These are phyloP conservation scores for Megastigmus dorsalis DNA, from an alignment of 2,888 invertebrate genomes.

Conservation along the genomic window DNA sequence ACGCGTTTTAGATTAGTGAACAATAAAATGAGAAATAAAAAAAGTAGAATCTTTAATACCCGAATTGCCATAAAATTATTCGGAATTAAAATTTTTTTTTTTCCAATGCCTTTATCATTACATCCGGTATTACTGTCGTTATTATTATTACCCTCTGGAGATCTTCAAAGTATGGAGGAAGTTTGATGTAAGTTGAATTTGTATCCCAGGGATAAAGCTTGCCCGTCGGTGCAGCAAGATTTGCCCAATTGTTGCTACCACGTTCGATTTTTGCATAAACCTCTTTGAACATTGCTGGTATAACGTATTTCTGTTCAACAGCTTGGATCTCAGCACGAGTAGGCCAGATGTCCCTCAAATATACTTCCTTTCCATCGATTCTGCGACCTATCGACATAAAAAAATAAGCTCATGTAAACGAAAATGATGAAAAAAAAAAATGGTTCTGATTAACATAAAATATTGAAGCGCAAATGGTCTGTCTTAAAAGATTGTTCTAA, in stretches of 20 bases:
- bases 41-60: too few relatives aligned
- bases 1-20: too few relatives aligned
- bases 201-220: slow-evolving; percentile 94
- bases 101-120: too few relatives aligned
- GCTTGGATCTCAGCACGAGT: slow-evolving; percentile 90
- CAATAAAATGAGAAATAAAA: too few relatives aligned
- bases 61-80: too few relatives aligned
- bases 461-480: too few relatives aligned
- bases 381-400: slow-evolving; percentile 63
- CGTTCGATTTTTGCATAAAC: slow-evolving; percentile 88
- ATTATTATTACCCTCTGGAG: slow-evolving; percentile 78
- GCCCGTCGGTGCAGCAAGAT: slow-evolving; percentile 85
- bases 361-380: slow-evolving; percentile 85
- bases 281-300: slow-evolving; percentile 97
- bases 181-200: slow-evolving; percentile 95
- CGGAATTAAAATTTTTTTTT: not conserved
- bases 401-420: too few relatives aligned
- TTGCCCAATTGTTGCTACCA: slow-evolving; percentile 92
- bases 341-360: slow-evolving; percentile 96
- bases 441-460: too few relatives aligned
- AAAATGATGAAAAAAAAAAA: too few relatives aligned
- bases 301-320: slow-evolving; percentile 91
- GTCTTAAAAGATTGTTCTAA: too few relatives aligned
- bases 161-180: slow-evolving; percentile 94
- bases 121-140: too few relatives aligned